phyloP scores from a whole-genome alignment of 2,888 invertebrate genomes.

The Drosophila basisetae region DNA sequence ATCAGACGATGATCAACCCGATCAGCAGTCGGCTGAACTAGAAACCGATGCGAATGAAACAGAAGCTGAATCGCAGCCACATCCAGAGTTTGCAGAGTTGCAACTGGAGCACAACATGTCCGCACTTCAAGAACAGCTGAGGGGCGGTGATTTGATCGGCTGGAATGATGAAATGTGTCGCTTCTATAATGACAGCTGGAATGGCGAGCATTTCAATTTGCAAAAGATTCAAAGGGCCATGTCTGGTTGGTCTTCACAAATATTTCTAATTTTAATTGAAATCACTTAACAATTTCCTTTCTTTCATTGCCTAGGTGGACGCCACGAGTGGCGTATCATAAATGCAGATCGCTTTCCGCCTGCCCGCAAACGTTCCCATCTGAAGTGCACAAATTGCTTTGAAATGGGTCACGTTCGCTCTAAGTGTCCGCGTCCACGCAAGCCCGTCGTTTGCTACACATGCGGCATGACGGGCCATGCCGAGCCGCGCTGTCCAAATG shows the following conservation, averaged over 20 bases:
- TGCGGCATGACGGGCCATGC: conserved; percentile 89
- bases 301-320: conserved; percentile 36
- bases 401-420: conserved; percentile 88
- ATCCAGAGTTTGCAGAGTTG: conserved; percentile 18
- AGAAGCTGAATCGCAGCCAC: conserved; percentile 1
- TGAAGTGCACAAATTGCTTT: conserved; percentile 88
- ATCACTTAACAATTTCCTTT: not conserved
- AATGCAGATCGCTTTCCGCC: conserved; percentile 80
- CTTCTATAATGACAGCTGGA: conserved; percentile 89
- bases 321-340: conserved; percentile 79
- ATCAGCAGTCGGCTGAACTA: not conserved
- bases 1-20: not conserved
- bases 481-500: conserved; percentile 89
- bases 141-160: conserved; percentile 63
- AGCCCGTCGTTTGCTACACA: conserved; percentile 88
- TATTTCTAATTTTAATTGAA: not conserved
- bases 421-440: conserved; percentile 87
- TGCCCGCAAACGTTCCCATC: conserved; percentile 64
- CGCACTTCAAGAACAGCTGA: conserved; percentile 38
- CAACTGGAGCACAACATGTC: conserved; percentile 47
- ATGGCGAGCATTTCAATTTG: conserved; percentile 88
- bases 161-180: conserved; percentile 87
- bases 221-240: conserved; percentile 87
- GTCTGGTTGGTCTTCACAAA: conserved; percentile 86
- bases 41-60: not conserved